Conservation (phyloP, 2,797 vertebrate species). For the Gymnoscopelus braueri region DNA sequence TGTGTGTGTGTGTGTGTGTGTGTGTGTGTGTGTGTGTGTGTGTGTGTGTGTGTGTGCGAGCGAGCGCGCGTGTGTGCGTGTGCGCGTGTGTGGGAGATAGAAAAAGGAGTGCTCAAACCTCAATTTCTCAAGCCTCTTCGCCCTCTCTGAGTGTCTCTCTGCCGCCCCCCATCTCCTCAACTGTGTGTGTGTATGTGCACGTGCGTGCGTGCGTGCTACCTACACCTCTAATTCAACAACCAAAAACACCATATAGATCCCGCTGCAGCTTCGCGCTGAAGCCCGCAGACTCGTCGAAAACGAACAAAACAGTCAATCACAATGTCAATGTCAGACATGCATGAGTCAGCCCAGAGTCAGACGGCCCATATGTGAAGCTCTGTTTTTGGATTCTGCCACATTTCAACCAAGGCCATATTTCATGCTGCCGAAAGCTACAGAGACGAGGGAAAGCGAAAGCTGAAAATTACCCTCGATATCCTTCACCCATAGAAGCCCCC, state of each 20-base stretch:
- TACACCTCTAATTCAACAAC: too few species aligned
- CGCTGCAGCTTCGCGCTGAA: too few species aligned
- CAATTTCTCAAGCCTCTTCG: slow-evolving; percentile 37
- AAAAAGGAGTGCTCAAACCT: slow-evolving; percentile 42
- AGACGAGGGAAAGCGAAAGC: slow-evolving; percentile 43
- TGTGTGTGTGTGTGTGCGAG: slow-evolving; percentile 1
- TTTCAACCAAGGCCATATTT: slow-evolving; percentile 43
- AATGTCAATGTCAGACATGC: slow-evolving; percentile 58
- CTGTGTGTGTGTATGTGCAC: too few species aligned
- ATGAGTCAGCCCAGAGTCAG: slow-evolving; percentile 67
- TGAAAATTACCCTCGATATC: slow-evolving; percentile 43
- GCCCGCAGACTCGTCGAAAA: background rate
- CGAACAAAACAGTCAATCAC: slow-evolving; percentile 42
- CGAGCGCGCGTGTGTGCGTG: background rate
- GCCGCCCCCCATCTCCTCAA: background rate
- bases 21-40: slow-evolving; percentile 16
- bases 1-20: slow-evolving; percentile 40
- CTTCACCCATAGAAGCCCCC: slow-evolving; percentile 16
- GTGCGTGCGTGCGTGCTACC: too few species aligned
- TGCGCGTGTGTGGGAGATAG: background rate
- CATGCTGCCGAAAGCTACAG: slow-evolving; percentile 36
- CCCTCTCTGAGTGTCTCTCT: slow-evolving; percentile 1
- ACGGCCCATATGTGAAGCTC: slow-evolving; percentile 60
- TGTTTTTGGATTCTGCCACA: slow-evolving; percentile 49
- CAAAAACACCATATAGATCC: too few species aligned